Conservation (phyloP, 2,888 invertebrate species). For the Tetragonula carbonaria region DNA sequence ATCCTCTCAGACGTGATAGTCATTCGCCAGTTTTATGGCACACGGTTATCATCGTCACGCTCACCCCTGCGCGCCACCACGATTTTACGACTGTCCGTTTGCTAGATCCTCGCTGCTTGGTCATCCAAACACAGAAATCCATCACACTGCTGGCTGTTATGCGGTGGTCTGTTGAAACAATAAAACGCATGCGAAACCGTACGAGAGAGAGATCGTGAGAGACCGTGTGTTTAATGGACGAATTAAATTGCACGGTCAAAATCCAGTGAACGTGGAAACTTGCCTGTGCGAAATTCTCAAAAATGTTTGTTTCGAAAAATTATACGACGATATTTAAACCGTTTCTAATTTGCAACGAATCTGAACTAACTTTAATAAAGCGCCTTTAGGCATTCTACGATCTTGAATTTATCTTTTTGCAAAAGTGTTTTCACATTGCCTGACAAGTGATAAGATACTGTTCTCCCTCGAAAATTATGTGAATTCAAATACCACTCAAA, state of each 20-base stretch:
- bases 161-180: constrained; percentile 14
- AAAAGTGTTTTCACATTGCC: too few species aligned
- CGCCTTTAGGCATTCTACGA: too few species aligned
- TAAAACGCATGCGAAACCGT: not conserved
- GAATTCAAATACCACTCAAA: too few species aligned
- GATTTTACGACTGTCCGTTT: not conserved
- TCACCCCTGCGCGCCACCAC: not conserved
- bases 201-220: not conserved
- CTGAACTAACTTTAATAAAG: not conserved
- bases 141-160: not conserved
- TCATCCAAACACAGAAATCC: not conserved
- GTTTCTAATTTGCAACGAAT: not conserved
- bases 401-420: too few species aligned
- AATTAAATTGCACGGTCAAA: not conserved
- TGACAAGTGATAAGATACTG: too few species aligned
- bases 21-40: constrained; percentile 4
- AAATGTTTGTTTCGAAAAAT: too few species aligned
- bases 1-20: not conserved
- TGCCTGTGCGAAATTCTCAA: too few species aligned
- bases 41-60: not conserved
- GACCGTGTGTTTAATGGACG: not conserved
- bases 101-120: not conserved
- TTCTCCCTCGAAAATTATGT: too few species aligned
- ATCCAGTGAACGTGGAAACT: not conserved
- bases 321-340: too few species aligned